These are phyloP conservation scores for Aegotheles bennettii DNA, from an alignment of 2,113 vertebrate genomes.

Conservation along the genomic window DNA sequence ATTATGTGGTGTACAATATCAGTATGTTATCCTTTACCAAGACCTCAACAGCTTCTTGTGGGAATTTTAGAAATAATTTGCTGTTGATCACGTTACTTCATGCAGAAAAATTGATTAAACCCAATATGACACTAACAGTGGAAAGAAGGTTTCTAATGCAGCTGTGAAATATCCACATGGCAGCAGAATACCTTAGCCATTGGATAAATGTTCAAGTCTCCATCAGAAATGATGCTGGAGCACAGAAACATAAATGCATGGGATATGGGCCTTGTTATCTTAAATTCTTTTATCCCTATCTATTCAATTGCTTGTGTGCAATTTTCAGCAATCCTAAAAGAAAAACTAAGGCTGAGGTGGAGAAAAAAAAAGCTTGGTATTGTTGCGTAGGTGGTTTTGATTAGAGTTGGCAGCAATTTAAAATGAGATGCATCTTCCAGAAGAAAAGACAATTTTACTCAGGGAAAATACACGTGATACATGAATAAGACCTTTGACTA, in stretches of 20 bases:
- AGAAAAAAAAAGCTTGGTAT: neutral
- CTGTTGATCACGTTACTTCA: neutral
- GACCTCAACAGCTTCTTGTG: neutral
- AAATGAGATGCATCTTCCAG: conserved; percentile 49
- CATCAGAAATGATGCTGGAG: neutral
- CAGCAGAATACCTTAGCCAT: neutral
- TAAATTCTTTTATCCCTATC: neutral
- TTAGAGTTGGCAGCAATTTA: conserved; percentile 54
- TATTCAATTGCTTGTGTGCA: neutral
- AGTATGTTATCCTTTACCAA: neutral
- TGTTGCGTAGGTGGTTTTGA: conserved; percentile 57
- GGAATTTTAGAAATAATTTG: neutral
- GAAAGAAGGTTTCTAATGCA: neutral
- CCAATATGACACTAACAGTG: neutral
- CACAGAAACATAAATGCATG: neutral
- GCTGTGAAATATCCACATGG: neutral
- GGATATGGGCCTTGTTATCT: neutral
- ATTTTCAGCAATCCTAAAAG: conserved; percentile 24
- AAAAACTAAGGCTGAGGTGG: neutral
- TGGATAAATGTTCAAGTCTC: neutral
- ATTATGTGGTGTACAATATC: accelerated
- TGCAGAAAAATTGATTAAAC: neutral
- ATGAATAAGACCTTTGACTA: conserved; percentile 52
- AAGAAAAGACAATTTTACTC: conserved; percentile 59
- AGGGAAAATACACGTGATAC: conserved; percentile 25